These are phyloP conservation scores for Glossophaga mutica DNA, from an alignment of 2,797 vertebrate genomes.

Conservation along the genomic window DNA sequence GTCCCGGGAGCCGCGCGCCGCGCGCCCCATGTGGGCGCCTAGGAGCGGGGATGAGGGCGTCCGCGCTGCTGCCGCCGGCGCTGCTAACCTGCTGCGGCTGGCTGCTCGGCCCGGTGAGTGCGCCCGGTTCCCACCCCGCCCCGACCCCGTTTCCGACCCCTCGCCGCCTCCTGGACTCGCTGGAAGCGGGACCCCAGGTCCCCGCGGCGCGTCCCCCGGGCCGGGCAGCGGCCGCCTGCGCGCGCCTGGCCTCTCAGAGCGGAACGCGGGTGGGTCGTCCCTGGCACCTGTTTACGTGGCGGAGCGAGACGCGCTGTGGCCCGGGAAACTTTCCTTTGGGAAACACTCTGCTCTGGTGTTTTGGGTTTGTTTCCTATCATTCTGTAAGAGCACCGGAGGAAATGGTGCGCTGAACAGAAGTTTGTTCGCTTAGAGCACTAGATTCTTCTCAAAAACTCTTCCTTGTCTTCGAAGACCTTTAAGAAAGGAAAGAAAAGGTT, in stretches of 20 bases:
- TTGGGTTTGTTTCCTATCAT: neutral
- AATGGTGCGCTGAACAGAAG: neutral
- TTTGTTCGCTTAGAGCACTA: neutral
- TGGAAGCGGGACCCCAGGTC: neutral
- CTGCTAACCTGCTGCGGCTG: conserved; percentile 74
- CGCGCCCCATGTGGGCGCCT: neutral
- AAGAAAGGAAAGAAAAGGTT: neutral
- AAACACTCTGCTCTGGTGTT: neutral
- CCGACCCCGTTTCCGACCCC: neutral
- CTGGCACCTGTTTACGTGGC: neutral
- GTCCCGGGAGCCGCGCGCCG: neutral
- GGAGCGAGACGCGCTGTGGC: neutral
- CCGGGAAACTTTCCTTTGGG: neutral
- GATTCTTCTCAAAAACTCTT: neutral
- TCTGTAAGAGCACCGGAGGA: neutral
- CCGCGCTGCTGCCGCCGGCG: conserved; percentile 18
- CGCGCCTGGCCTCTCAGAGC: neutral
- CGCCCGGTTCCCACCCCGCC: neutral
- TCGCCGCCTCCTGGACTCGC: neutral
- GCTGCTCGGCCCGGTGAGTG: conserved; percentile 78
- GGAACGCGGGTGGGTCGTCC: neutral
- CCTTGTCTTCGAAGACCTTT: neutral
- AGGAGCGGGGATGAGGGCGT: conserved; percentile 48
- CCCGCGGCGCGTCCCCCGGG: neutral
- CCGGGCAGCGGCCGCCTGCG: neutral